Conservation (phyloP, 2,113 vertebrate species). For the Tychaedon coryphoeus region DNA sequence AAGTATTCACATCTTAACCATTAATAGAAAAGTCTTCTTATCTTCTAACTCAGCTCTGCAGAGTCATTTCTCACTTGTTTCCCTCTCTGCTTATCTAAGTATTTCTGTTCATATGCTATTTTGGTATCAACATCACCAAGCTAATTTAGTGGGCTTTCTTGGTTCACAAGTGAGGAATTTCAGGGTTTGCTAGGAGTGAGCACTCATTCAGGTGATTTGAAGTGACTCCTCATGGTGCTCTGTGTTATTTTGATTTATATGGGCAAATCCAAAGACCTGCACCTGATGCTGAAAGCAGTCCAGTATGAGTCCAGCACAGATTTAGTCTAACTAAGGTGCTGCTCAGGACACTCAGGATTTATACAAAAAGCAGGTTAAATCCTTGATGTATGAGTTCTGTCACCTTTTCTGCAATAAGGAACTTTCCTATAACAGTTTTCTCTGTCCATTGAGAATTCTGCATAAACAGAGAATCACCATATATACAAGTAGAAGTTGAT, state of each 20-base stretch:
- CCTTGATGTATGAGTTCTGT: fast-evolving
- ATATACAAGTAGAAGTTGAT: background rate
- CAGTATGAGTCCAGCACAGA: background rate
- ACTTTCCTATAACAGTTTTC: background rate
- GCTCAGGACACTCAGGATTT: background rate
- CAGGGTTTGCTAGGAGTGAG: background rate
- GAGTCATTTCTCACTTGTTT: background rate
- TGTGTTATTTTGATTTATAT: background rate
- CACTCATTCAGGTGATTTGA: background rate
- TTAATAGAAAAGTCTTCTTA: background rate
- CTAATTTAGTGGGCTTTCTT: background rate
- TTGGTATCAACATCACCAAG: background rate
- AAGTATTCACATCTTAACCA: background rate
- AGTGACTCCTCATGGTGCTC: background rate
- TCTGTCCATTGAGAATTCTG: background rate
- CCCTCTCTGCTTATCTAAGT: background rate
- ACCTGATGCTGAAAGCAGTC: background rate
- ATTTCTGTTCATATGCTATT: background rate
- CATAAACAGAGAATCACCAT: background rate
- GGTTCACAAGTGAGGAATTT: background rate
- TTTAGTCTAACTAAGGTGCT: background rate
- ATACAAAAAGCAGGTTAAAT: background rate
- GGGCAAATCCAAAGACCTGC: background rate
- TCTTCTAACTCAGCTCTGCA: background rate
- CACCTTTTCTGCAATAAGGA: background rate